phyloP scores from a whole-genome alignment of 2,113 vertebrate species.

The Columbina picui region DNA sequence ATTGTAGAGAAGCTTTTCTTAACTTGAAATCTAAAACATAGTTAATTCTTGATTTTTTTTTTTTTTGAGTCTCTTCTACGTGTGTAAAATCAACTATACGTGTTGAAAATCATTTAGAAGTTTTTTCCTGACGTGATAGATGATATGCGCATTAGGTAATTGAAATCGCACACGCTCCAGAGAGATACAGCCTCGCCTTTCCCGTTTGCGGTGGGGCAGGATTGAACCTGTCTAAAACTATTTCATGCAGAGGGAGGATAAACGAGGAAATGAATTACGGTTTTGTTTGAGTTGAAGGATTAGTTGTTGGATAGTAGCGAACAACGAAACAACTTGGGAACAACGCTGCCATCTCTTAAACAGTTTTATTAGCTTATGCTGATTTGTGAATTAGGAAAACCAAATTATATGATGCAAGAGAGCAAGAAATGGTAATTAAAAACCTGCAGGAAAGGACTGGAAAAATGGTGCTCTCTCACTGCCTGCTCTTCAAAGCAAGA shows the following conservation, averaged over 20 bases:
- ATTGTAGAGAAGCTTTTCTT: neutral
- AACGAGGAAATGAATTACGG: constrained; percentile 39
- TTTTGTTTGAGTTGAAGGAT: constrained; percentile 59
- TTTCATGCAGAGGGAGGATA: constrained; percentile 1
- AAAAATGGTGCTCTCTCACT: neutral
- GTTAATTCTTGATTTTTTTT: neutral
- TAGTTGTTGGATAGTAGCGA: constrained; percentile 23
- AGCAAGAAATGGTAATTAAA: constrained; percentile 1
- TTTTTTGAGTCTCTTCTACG: neutral
- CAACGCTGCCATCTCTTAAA: neutral
- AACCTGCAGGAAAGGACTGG: constrained; percentile 5
- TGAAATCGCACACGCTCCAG: neutral
- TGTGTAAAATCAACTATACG: neutral
- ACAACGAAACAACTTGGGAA: neutral
- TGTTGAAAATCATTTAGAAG: constrained; percentile 4
- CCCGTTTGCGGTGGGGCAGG: neutral
- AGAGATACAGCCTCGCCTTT: constrained; percentile 2
- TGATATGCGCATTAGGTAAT: constrained; percentile 12
- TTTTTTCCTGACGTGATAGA: neutral
- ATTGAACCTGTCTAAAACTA: constrained; percentile 54
- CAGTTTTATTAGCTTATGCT: constrained; percentile 31
- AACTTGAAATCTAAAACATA: neutral
- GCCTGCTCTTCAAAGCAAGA: constrained; percentile 35
- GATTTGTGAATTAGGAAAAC: constrained; percentile 18
- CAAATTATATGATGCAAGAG: neutral